These are phyloP conservation scores for Hirtodrosophila alboralis DNA, from an alignment of 2,888 invertebrate genomes.

Conservation along the genomic window DNA sequence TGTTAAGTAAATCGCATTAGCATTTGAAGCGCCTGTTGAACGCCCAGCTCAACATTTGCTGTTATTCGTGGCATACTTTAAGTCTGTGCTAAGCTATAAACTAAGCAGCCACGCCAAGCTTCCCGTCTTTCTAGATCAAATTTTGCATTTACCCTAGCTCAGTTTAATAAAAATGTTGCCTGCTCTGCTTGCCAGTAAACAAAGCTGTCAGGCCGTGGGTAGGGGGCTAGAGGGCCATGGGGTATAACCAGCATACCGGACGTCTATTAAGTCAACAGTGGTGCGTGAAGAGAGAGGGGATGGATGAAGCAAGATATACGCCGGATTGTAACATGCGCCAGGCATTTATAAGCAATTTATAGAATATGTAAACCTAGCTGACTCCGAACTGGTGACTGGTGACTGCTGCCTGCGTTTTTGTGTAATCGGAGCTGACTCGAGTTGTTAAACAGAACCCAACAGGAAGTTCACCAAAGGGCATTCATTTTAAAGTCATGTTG, in stretches of 20 bases:
- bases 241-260: conserved; percentile 3
- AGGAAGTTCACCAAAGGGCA: conserved; percentile 9
- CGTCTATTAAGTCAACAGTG: conserved; percentile 27
- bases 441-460: conserved; percentile 14
- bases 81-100: conserved; percentile 6
- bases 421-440: conserved; percentile 34
- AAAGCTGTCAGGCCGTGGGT: conserved; percentile 5
- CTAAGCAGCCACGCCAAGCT: conserved; percentile 1
- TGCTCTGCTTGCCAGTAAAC: conserved; percentile 7
- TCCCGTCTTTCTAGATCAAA: conserved; percentile 6
- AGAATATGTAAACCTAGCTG: conserved; percentile 36
- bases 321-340: conserved; percentile 17
- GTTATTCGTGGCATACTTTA: background rate
- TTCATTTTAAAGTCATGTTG: conserved; percentile 4
- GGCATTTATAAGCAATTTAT: conserved; percentile 46
- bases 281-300: no score
- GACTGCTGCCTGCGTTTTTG: conserved; percentile 4
- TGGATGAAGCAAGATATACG: background rate
- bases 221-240: background rate
- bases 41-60: no score
- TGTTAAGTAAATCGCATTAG: conserved; percentile 51
- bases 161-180: conserved; percentile 29
- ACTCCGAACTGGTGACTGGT: background rate
- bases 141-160: conserved; percentile 12
- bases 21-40: conserved; percentile 28